Percentiles rank a stretch among this genome's conserved stretches.
Evolutionary conservation across 2,888 invertebrate genomes (phyloP).

Genomic region (Chydorus sphaericus): DNA sequence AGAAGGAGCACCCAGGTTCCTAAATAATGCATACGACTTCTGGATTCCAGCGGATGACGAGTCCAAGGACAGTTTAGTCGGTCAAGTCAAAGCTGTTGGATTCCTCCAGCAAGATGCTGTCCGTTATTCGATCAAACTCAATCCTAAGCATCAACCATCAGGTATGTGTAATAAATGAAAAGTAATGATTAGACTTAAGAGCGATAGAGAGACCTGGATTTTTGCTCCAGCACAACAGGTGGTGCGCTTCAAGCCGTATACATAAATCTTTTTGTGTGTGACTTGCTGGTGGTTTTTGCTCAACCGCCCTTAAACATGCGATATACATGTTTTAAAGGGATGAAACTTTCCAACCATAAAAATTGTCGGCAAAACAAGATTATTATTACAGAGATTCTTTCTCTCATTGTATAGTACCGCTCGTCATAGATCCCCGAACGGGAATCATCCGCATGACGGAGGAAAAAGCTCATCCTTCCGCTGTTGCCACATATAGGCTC

Average conservation of each 20-base stretch:
- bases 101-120: constrained; percentile 45
- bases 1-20: constrained; percentile 63
- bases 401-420: constrained; percentile 46
- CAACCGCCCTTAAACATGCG: no score
- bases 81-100: constrained; percentile 63
- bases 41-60: constrained; percentile 83
- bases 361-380: neutral
- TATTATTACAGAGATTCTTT: neutral
- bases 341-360: neutral
- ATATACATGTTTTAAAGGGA: no score
- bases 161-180: no score
- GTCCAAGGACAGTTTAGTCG: constrained; percentile 67
- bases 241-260: no score
- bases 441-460: constrained; percentile 76
- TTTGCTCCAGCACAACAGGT: no score
- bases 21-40: constrained; percentile 74
- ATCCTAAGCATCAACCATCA: neutral
- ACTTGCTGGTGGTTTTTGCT: no score
- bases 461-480: constrained; percentile 46
- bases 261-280: no score
- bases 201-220: no score
- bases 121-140: neutral
- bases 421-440: constrained; percentile 73
- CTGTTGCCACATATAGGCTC: constrained; percentile 54
- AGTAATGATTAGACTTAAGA: no score